Evolutionary conservation across 2,888 invertebrate genomes (phyloP).

Genomic region (Reticulitermes lucifugus): DNA sequence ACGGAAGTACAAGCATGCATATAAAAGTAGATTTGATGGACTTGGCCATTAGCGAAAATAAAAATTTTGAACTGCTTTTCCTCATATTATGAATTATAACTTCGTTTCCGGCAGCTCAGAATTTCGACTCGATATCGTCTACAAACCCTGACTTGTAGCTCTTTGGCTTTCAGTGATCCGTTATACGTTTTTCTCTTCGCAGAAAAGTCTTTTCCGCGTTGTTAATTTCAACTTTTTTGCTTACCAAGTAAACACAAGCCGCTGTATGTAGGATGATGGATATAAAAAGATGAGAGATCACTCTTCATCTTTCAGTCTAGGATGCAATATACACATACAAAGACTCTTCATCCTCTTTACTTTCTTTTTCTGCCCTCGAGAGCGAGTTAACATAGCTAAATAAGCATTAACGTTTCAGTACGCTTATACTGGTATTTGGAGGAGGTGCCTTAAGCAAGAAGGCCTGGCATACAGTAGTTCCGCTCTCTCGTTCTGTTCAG

Average conservation of each 20-base stretch:
- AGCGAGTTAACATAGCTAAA: background rate
- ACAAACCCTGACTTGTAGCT: background rate
- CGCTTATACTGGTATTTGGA: background rate
- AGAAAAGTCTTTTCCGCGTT: background rate
- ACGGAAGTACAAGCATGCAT: too few species aligned
- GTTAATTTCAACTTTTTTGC: conserved; percentile 6
- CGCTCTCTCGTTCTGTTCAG: background rate
- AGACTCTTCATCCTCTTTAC: background rate
- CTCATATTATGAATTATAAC: too few species aligned
- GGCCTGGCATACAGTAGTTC: background rate
- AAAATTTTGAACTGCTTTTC: too few species aligned
- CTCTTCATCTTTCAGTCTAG: background rate
- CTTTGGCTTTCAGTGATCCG: background rate
- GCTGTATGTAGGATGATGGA: background rate
- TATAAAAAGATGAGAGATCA: background rate
- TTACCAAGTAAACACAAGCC: background rate
- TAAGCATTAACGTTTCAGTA: background rate
- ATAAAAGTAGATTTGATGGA: too few species aligned
- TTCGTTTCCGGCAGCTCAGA: too few species aligned
- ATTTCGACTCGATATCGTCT: background rate
- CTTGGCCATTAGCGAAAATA: too few species aligned
- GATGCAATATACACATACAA: background rate
- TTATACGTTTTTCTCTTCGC: background rate
- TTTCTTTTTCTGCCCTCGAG: background rate
- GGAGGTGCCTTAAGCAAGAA: background rate